Base-by-base conservation (phyloP, 2,888 invertebrate genomes). In the Erynnis tages region DNA sequence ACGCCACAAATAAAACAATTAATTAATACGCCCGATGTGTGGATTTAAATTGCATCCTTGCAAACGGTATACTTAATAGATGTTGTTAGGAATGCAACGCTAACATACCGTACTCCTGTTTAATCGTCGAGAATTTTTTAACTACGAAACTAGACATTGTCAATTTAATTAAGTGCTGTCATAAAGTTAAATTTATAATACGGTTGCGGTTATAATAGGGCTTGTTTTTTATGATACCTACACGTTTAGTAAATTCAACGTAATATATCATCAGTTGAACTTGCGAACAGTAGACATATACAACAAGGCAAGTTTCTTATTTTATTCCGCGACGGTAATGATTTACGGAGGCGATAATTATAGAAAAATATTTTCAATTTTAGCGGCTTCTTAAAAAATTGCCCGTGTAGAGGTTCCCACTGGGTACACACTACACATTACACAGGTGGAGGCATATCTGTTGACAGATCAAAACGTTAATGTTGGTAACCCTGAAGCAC, bases 1-100 rank as follows among this genome's bases (percentile, higher is more conserved):
- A 35, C 44, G 52, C 54, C 68, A 57, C 55, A 71, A 75, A 71
- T 77, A 77, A 67, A 72, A 69, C 73, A 69, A 75, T 73, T 75
- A 73, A 70, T 72, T 73, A 71, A 69, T 73, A 67, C 62, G 55
- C 44, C 27, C 53, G 64, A 63, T 60, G 60, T 63, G 65, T 53
- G 56, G 61, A 66, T 62, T 64, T 60, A 61, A 57, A 44, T 29
- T 59, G 50, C 54, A 40, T 27, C 45, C 25, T 32, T 40, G 38
- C 38, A 29, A 34, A 13, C 23, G 43, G 19, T 34, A 49, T 35
- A 21, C 21, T 4, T n/a, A n/a, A 4, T 19, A 10, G 35, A 10
- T 35, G 10, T 35, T 5, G n/a, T 17, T 17, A 16, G 17, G 35
- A 10, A n/a, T 19, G 19, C 19, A 35, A 10, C 14, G 1, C 1